phyloP scores from a whole-genome alignment of 2,888 invertebrate species.

The Eilema depressum region DNA sequence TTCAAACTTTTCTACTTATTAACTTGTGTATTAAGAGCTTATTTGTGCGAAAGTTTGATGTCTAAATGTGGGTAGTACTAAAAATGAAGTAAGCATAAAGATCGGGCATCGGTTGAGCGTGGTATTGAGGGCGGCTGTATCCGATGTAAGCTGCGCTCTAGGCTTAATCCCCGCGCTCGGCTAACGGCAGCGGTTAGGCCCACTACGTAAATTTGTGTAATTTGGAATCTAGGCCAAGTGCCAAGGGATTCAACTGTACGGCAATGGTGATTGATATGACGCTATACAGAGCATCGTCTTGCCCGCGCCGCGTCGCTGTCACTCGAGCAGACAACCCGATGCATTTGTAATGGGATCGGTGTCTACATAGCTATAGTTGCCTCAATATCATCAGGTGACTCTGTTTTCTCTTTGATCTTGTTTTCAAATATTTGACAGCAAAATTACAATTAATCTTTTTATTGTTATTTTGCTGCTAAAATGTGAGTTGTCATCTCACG shows the following conservation, averaged over 20 bases:
- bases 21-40: conserved; percentile 82
- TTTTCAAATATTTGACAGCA: conserved; percentile 6
- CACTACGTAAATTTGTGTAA: conserved; percentile 86
- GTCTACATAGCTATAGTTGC: conserved; percentile 37
- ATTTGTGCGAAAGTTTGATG: conserved; percentile 68
- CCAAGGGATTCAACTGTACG: conserved; percentile 80
- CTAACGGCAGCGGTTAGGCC: conserved; percentile 79
- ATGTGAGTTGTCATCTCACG: background rate
- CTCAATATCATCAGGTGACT: conserved; percentile 31
- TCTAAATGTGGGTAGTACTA: conserved; percentile 51
- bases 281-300: conserved; percentile 73
- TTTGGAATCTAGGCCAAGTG: conserved; percentile 86
- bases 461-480: background rate
- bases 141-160: conserved; percentile 77
- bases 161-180: conserved; percentile 77
- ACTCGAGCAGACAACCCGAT: conserved; percentile 66
- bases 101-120: conserved; percentile 75
- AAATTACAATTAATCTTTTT: background rate
- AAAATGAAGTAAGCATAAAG: conserved; percentile 66
- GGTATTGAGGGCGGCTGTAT: conserved; percentile 72
- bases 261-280: conserved; percentile 86
- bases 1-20: conserved; percentile 84
- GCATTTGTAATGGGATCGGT: conserved; percentile 72
- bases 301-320: conserved; percentile 62
- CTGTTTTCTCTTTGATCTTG: conserved; percentile 33